Evolutionary conservation across 2,888 invertebrate genomes (phyloP).

Genomic region (Temnothorax ravouxi): DNA sequence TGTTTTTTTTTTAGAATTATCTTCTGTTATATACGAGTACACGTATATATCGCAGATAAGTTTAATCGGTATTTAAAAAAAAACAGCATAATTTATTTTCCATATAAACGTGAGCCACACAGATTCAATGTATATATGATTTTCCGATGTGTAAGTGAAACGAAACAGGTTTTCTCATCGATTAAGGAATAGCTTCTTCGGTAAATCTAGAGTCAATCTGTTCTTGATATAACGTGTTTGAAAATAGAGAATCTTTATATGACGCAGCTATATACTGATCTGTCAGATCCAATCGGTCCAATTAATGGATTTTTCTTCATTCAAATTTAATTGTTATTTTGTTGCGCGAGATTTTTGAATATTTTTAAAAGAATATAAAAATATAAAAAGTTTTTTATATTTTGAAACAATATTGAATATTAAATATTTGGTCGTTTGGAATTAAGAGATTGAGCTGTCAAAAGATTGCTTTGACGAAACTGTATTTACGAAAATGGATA

Average conservation of each 20-base stretch:
- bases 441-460: not conserved
- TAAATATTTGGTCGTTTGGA: not conserved
- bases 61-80: not conserved
- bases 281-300: not conserved
- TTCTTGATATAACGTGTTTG: not conserved
- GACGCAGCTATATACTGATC: not conserved
- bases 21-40: not conserved
- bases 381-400: not conserved
- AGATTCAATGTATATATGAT: not conserved
- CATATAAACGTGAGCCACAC: not conserved
- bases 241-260: not conserved
- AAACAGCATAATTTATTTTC: not conserved
- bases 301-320: slow-evolving; percentile 4
- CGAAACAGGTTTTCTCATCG: not conserved
- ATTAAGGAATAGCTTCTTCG: not conserved
- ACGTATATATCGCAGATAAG: not conserved
- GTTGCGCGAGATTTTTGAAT: not conserved
- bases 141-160: not conserved
- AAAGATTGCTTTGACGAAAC: not conserved
- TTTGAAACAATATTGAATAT: slow-evolving; percentile 2
- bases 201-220: not conserved
- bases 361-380: not conserved
- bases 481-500: not conserved
- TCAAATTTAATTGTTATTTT: not conserved
- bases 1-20: slow-evolving; percentile 12